These are phyloP conservation scores for Quiscalus mexicanus DNA, from an alignment of 2,113 vertebrate species.

Conservation along the genomic window DNA sequence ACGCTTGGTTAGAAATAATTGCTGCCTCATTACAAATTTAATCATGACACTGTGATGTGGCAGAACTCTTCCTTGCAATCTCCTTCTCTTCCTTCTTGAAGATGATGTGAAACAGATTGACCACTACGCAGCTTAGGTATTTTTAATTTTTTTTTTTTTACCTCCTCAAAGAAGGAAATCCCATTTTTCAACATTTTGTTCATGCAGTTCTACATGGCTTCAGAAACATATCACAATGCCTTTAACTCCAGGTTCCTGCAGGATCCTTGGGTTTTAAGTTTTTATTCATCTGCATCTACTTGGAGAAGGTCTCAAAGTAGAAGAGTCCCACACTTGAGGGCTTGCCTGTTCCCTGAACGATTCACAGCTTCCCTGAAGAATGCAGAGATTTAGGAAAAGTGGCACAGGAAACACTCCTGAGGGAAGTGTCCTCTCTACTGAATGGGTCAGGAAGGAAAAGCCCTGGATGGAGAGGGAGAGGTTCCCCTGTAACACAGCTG, in stretches of 20 bases:
- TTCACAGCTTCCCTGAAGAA: neutral
- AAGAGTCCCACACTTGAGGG: neutral
- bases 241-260: neutral
- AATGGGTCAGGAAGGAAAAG: neutral
- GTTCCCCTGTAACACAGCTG: rapidly evolving
- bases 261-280: neutral
- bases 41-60: neutral
- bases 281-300: neutral
- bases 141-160: neutral
- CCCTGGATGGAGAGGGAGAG: neutral
- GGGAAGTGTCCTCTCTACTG: neutral
- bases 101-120: neutral
- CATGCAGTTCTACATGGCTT: neutral
- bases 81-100: neutral
- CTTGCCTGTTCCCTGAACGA: neutral
- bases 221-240: neutral
- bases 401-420: neutral
- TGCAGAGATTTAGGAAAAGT: neutral
- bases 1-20: neutral
- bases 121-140: neutral
- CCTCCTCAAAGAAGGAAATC: neutral
- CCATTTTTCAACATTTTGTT: neutral
- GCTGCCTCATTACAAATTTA: slow-evolving; percentile 13
- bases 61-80: neutral
- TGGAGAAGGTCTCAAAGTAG: neutral